Base-by-base conservation (phyloP, 2,797 vertebrate species). In the Cichlasoma orientale region DNA sequence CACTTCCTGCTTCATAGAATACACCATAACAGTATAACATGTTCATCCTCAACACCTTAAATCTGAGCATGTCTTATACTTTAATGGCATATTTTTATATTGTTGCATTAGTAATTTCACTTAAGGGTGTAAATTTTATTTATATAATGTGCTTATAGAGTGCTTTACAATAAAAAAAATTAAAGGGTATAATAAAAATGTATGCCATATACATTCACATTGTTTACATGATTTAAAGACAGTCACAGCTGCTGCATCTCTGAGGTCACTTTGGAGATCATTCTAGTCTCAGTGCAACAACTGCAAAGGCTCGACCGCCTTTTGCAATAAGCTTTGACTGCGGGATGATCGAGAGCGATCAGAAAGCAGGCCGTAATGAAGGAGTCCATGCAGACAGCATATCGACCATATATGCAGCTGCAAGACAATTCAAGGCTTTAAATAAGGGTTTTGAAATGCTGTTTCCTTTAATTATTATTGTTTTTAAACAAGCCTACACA, bases 401-500 rank as follows among this genome's bases (percentile, higher is more conserved):
- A 44, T 44, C 13, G 13, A 44, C 4, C 41, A 38, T 11, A 11
- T 16, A 44, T 0, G 59, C 21, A 63, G 21, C n/a, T 23, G 36
- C 36, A 41, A 61, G 58, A 25, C 0, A 0, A 23, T 41, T 63
- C 44, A 44, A 44, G 36, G 4, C 25, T 63, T 44, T 25, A 63
- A 25, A 4, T 27, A 66, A 27, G 27, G 23, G 41, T 27, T 27
- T 66, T 2, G 41, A 47, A 47, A 66, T 1, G 5, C 1, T 7
- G 23, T 12, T 66, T 47, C 18, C 5, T 11, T 44, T 27, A 44
- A 27, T 44, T 27, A 11, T 6, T 25, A 21, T 61, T 21, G 5
- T 0, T 0, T 0, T 0, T 9, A n/a, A 19, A 57, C 1, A 18
- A 44, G 10, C 8, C 10, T 36, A 25, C 59, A 3, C 18, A 41